phyloP scores from a whole-genome alignment of 2,888 invertebrate genomes.

The Drosophila imparisetae region DNA sequence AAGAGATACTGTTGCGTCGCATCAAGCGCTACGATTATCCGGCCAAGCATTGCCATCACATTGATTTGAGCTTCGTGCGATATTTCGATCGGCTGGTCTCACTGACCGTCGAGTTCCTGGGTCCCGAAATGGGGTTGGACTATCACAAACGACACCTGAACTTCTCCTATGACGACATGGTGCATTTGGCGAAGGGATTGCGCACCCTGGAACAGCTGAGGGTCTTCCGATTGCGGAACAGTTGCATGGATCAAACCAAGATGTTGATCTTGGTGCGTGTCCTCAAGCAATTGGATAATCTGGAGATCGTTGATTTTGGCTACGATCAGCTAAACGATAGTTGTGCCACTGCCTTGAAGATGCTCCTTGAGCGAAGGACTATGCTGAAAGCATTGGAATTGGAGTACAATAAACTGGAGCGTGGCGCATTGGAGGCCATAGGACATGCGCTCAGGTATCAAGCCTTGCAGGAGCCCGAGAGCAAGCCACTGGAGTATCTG shows the following conservation, averaged over 20 bases:
- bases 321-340: conserved; percentile 74
- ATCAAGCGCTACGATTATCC: conserved; percentile 66
- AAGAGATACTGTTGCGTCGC: conserved; percentile 43
- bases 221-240: conserved; percentile 77
- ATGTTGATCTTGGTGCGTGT: conserved; percentile 59
- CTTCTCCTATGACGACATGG: conserved; percentile 78
- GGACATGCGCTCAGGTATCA: conserved; percentile 35
- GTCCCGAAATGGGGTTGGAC: conserved; percentile 63
- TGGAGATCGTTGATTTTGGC: conserved; percentile 78
- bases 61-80: conserved; percentile 75
- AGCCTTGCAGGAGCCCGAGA: conserved; percentile 27
- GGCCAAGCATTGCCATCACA: conserved; percentile 77
- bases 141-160: conserved; percentile 74
- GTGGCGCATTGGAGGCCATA: conserved; percentile 32
- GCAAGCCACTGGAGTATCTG: conserved; percentile 61
- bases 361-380: conserved; percentile 54
- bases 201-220: conserved; percentile 53
- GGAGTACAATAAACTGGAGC: conserved; percentile 68
- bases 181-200: conserved; percentile 69
- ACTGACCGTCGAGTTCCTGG: conserved; percentile 76
- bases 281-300: conserved; percentile 47
- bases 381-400: conserved; percentile 68
- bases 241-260: conserved; percentile 76
- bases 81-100: conserved; percentile 65
- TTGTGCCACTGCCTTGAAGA: conserved; percentile 61